Percentiles rank a stretch among this genome's conserved stretches.
phyloP scores from a whole-genome alignment of 2,113 vertebrate genomes.

The Pelmatolapia mariae region DNA sequence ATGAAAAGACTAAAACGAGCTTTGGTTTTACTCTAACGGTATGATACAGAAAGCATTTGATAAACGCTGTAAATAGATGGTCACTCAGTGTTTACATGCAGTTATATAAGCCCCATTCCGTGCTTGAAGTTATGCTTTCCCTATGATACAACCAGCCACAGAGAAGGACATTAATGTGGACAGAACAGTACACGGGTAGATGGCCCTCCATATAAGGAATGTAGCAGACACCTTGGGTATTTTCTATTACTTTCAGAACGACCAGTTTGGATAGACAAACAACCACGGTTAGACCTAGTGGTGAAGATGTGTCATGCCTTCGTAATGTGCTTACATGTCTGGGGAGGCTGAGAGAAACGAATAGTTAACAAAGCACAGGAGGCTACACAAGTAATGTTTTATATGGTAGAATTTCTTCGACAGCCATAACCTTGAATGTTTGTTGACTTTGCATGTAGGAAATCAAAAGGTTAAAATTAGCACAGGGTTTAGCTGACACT shows the following conservation, averaged over 20 bases:
- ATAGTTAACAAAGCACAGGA: background rate
- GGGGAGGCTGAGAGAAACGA: background rate
- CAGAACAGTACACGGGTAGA: background rate
- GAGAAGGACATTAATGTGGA: background rate
- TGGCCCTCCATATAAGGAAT: background rate
- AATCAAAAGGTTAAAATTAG: conserved; percentile 70
- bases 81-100: background rate
- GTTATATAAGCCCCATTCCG: background rate
- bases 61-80: background rate
- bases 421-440: conserved; percentile 4
- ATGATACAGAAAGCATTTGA: background rate
- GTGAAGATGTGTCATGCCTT: background rate
- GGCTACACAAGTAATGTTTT: background rate
- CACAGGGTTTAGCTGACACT: conserved; percentile 56
- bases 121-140: background rate
- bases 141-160: background rate
- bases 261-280: background rate
- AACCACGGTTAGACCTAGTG: background rate
- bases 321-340: background rate
- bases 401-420: background rate
- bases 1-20: background rate
- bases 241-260: background rate
- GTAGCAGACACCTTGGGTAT: background rate
- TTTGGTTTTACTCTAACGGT: background rate
- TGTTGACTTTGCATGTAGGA: conserved; percentile 28